Evolutionary conservation across 2,797 vertebrate species (phyloP).

Genomic region (Amblyopsis hoosieri): DNA sequence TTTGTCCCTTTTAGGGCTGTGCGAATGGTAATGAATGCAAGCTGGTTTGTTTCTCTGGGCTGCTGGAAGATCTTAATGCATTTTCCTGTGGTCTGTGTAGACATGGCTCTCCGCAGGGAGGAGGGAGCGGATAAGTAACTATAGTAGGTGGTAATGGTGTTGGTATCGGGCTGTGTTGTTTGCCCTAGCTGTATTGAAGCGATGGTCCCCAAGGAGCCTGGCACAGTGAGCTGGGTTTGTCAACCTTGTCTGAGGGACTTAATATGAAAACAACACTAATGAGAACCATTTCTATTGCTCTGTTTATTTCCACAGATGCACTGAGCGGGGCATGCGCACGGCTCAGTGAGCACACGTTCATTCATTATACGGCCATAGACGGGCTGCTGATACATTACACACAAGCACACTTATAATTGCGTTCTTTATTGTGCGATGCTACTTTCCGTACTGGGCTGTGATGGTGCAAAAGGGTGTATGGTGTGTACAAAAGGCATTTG

Average conservation of each 20-base stretch:
- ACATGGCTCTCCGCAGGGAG: conserved; percentile 59
- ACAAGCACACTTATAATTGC: conserved; percentile 78
- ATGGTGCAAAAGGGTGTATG: conserved; percentile 64
- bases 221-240: conserved; percentile 75
- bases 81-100: conserved; percentile 62
- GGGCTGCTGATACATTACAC: conserved; percentile 76
- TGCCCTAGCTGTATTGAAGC: conserved; percentile 73
- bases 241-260: conserved; percentile 78
- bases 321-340: conserved; percentile 68
- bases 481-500: conserved; percentile 56
- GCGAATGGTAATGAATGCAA: conserved; percentile 73
- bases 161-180: conserved; percentile 74
- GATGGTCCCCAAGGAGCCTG: conserved; percentile 71
- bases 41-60: conserved; percentile 61
- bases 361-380: conserved; percentile 79
- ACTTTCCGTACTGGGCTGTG: conserved; percentile 65
- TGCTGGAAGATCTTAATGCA: conserved; percentile 66
- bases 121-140: conserved; percentile 69
- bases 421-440: conserved; percentile 70
- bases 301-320: conserved; percentile 78
- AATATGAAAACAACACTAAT: conserved; percentile 82
- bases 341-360: conserved; percentile 79
- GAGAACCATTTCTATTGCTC: conserved; percentile 79
- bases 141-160: conserved; percentile 72
- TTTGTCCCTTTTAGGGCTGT: conserved; percentile 72